Base-by-base conservation (phyloP, 2,113 vertebrate species). In the Eulacestoma nigropectus region DNA sequence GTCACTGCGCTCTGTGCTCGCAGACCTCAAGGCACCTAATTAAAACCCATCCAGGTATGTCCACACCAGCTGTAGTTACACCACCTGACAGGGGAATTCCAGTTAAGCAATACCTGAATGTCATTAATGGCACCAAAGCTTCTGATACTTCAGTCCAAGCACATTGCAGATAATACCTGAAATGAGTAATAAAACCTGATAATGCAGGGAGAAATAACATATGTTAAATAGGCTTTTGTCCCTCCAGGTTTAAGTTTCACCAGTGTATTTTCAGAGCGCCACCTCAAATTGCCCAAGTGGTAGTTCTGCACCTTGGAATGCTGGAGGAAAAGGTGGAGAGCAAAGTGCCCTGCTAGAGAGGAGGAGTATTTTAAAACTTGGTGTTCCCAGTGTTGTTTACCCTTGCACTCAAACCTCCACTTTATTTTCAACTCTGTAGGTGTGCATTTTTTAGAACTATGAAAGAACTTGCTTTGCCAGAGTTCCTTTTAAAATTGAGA, bases 351-450 rank as follows among this genome's bases (percentile, higher is more conserved):
- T 65, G 30, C 30, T 23, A 30, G 27, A 44, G 76, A 26, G 33
- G 3, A 53, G n/a, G 33, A 35, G 7, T n/a, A 0, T 13, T 15
- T 41, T 53, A 50, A 32, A 79, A 27, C 16, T n/a, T 0, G 0
- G 11, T 65, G n/a, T 42, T 57, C 32, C 41, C 33, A 10, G 14
- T 11, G 37, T 17, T 60, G 44, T 41, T 92, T 47, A 60, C 30
- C n/a, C 2, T 4, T 75, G 67, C 21, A 27, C 35, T 84, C 56
- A 62, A 86, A 52, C 17, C 26, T 60, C n/a, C 23, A 13, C 53
- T 93, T 93, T 37, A 5, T n/a, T 78, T 85, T 76, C 32, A 33
- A 29, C 15, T 63, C n/a, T 26, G 15, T 30, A 62, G 22, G 29
- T 29, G 39, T 60, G 23, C 5, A 1, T 72, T 93, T 82, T 56